Evolutionary conservation across 2,888 invertebrate species (phyloP).

Genomic region (Eupithecia abbreviata): DNA sequence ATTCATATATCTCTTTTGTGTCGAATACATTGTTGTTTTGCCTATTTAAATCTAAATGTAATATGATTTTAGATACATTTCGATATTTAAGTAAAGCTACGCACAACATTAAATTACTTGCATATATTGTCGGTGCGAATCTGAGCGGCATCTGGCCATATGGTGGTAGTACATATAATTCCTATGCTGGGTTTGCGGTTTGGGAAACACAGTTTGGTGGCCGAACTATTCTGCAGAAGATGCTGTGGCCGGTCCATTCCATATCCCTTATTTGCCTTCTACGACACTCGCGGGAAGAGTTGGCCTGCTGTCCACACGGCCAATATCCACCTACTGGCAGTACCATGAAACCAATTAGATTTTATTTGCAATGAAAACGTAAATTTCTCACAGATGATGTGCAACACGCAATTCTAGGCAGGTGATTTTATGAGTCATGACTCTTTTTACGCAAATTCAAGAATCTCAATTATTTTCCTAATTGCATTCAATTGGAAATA

Average conservation of each 20-base stretch:
- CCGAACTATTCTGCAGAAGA: not conserved
- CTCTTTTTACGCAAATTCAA: not conserved
- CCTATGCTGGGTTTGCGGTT: too few species aligned
- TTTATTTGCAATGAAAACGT: not conserved
- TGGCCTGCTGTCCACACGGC: not conserved
- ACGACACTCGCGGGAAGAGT: not conserved
- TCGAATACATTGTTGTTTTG: too few species aligned
- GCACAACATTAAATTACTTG: too few species aligned
- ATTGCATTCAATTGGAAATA: not conserved
- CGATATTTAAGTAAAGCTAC: too few species aligned
- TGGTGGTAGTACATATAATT: not conserved
- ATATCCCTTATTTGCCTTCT: not conserved
- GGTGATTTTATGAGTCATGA: not conserved
- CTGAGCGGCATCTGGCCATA: too few species aligned
- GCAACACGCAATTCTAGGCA: not conserved
- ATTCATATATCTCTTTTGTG: too few species aligned
- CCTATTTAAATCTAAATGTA: too few species aligned
- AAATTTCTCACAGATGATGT: slow-evolving; percentile 2
- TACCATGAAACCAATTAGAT: not conserved
- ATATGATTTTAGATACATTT: too few species aligned
- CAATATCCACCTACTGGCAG: not conserved
- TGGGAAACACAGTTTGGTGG: not conserved
- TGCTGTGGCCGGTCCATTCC: not conserved
- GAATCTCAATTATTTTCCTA: not conserved
- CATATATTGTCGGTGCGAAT: too few species aligned